Conservation (phyloP, 2,113 vertebrate genomes). For the Ctenomys sociabilis region DNA sequence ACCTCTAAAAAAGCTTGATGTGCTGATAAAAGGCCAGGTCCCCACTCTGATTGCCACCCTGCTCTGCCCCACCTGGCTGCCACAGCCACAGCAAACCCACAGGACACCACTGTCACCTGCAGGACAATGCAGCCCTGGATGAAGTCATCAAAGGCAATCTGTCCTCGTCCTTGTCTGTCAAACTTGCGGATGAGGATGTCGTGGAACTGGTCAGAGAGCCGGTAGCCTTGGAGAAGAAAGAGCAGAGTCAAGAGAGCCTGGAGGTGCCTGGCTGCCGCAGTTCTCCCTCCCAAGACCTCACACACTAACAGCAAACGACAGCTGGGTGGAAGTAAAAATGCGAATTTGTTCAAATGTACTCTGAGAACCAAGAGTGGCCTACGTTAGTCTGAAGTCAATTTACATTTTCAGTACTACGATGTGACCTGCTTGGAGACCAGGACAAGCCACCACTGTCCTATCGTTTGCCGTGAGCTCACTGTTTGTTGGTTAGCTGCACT, state of each 20-base stretch:
- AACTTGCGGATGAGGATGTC: constrained; percentile 97
- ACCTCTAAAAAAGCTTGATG: accelerated
- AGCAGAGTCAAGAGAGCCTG: not conserved
- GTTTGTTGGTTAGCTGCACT: not conserved
- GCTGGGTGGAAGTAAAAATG: not conserved
- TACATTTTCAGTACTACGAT: not conserved
- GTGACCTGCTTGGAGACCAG: not conserved
- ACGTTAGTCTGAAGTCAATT: not conserved
- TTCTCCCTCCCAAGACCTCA: not conserved
- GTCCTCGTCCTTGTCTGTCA: constrained; percentile 96
- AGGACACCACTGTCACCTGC: constrained; percentile 89
- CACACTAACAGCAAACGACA: not conserved
- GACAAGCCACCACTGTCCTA: not conserved
- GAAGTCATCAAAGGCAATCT: constrained; percentile 99
- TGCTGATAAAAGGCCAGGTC: not conserved
- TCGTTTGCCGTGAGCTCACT: not conserved
- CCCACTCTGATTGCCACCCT: not conserved
- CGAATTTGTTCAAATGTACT: not conserved
- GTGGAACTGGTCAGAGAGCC: constrained; percentile 97
- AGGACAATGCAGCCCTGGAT: constrained; percentile 99
- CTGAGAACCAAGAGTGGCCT: not conserved
- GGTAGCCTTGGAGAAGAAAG: constrained; percentile 90
- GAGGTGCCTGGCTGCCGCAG: accelerated
- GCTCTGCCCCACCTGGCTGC: not conserved
- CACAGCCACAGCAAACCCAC: not conserved